phyloP scores from a whole-genome alignment of 1,140 invertebrate species.

The Bombus soroeensis region DNA sequence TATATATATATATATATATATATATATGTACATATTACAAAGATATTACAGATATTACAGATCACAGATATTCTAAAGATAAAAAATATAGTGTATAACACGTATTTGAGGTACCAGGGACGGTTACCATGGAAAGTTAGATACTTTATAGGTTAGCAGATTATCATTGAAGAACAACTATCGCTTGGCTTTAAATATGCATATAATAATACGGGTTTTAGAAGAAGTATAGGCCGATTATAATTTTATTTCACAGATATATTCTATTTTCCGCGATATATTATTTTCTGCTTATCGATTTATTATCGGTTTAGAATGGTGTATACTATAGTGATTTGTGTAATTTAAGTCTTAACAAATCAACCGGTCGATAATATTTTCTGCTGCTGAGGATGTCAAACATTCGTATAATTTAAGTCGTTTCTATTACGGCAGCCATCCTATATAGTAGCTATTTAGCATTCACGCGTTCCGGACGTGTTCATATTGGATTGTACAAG shows the following conservation, averaged over 20 bases:
- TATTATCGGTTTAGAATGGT: background rate
- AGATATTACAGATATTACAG: too few relatives aligned
- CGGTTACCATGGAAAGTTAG: conserved; percentile 49
- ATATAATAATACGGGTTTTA: background rate
- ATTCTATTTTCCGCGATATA: background rate
- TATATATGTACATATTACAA: too few relatives aligned
- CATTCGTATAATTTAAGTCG: background rate
- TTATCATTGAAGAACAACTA: background rate
- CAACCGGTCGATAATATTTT: background rate
- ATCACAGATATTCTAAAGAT: too few relatives aligned
- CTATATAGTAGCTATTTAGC: background rate
- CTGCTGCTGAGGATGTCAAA: background rate
- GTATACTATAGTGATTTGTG: background rate
- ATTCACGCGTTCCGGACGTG: too few relatives aligned
- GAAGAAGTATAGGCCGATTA: background rate
- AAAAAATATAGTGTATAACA: background rate
- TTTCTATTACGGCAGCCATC: too few relatives aligned
- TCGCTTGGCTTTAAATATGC: background rate
- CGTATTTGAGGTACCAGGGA: background rate
- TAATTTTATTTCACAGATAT: background rate
- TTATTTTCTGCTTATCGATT: background rate
- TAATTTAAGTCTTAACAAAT: background rate
- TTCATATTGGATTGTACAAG: background rate
- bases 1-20: too few relatives aligned
- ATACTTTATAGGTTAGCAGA: background rate